Evolutionary conservation across 2,113 vertebrate genomes (phyloP).

Genomic region (Myocastor coypus): DNA sequence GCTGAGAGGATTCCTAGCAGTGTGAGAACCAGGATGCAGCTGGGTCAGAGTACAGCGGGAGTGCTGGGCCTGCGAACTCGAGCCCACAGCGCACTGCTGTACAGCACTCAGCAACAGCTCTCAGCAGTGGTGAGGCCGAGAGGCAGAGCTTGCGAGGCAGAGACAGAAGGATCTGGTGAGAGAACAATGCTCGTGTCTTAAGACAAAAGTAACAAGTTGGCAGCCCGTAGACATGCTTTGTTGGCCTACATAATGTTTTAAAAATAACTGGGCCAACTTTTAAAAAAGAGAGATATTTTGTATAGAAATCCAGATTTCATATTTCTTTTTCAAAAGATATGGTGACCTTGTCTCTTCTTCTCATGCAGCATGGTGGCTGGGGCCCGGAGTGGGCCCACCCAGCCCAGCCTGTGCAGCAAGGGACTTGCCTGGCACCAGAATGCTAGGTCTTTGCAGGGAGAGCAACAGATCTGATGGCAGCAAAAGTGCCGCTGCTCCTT

Average conservation of each 20-base stretch:
- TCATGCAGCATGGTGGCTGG: neutral
- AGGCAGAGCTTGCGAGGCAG: neutral
- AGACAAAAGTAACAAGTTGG: slow-evolving; percentile 61
- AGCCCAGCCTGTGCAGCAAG: neutral
- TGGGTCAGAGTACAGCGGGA: neutral
- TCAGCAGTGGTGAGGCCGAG: neutral
- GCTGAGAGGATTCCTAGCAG: neutral
- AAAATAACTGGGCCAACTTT: slow-evolving; percentile 77
- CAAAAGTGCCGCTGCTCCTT: neutral
- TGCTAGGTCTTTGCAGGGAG: neutral
- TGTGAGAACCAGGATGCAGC: neutral
- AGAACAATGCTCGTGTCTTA: slow-evolving; percentile 55
- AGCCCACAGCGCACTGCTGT: no score
- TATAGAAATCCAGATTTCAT: slow-evolving; percentile 57
- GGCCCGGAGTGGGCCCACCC: neutral
- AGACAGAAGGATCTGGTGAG: neutral
- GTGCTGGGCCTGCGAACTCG: neutral
- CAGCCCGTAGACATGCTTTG: slow-evolving; percentile 64
- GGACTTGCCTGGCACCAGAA: neutral
- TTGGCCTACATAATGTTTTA: slow-evolving; percentile 78
- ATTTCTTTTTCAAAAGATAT: slow-evolving; percentile 54
- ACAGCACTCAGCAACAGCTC: neutral
- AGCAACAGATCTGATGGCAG: neutral
- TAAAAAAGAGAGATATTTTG: slow-evolving; percentile 73
- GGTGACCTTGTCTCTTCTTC: neutral